These are phyloP conservation scores for Poliocrania exsul DNA, from an alignment of 2,797 vertebrate species.

Conservation along the genomic window DNA sequence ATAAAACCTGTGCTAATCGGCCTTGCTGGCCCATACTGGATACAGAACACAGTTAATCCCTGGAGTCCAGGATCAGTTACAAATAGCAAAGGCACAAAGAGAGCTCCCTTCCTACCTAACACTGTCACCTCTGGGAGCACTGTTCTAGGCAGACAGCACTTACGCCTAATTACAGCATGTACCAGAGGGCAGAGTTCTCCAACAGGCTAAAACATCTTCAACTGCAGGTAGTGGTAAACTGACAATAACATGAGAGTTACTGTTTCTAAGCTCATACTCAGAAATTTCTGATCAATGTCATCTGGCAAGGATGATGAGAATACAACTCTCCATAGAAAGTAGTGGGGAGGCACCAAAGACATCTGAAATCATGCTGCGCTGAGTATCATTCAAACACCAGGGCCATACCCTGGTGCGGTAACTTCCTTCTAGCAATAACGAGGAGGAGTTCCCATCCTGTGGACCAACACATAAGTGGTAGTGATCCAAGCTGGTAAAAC, in stretches of 20 bases:
- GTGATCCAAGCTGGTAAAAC: not conserved
- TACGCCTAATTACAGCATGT: not conserved
- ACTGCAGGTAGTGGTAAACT: not conserved
- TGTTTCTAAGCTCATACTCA: not conserved
- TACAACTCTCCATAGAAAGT: not conserved
- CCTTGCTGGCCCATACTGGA: not conserved
- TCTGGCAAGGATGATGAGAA: not conserved
- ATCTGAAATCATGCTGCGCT: not conserved
- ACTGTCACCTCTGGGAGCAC: not conserved
- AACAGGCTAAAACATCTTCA: not conserved
- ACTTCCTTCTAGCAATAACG: not conserved
- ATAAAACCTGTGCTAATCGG: not conserved
- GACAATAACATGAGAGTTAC: fast-evolving
- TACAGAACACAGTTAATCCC: not conserved
- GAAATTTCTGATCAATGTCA: not conserved
- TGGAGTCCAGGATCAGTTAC: not conserved
- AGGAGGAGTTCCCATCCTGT: not conserved
- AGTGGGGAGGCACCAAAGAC: not conserved
- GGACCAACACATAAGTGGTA: not conserved
- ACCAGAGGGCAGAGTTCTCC: not conserved
- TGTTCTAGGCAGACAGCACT: not conserved
- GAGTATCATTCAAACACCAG: not conserved
- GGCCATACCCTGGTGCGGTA: fast-evolving
- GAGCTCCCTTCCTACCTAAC: not conserved
- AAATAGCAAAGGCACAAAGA: not conserved